Base-by-base conservation (phyloP, 1,140 invertebrate genomes). In the Acromyrmex heyeri region DNA sequence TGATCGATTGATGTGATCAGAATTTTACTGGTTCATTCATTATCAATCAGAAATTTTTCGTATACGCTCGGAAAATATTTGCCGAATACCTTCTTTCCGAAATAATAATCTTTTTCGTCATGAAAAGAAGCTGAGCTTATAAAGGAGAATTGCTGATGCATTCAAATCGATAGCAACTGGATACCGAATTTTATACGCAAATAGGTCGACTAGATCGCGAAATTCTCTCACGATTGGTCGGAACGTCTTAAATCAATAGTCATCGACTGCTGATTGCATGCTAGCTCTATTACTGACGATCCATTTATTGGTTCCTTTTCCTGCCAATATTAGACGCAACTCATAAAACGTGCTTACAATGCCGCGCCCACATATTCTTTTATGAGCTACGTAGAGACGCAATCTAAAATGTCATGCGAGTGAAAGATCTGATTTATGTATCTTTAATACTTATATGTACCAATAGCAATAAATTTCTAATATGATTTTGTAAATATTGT, bases 351-450 rank as follows among this genome's bases (percentile, higher is more conserved):
- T 89, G 88, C 75, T 85, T 77, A 67, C 85, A 59, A 57, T 76
- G 83, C 88, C 88, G 88, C 88, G 61, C 88, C 87, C 62, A 86
- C 55, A 53, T 88, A 21, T 73, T 87, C 65, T 69, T 89, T 77
- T 82, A 73, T 48, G 67, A 72, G 48, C 30, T 48, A 73, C 55
- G 12, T 38, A 44, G 53, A 7, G 8, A 72, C 50, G 16, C n/a
- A 5, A 34, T 73, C 12, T 44, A 50, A 73, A 73, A 38, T 69
- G 70, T 72, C 53, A 48, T 48, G 67, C 55, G 21, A 55, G 55
- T 48, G 67, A 82, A 82, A 44, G 67, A 24, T 82, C 18, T 21
- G 21, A 24, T 44, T 61, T 61, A 73, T 73, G 5, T 38, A 44
- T 24, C 14, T n/a, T 38, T 21, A 24, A 24, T 48, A 6, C 6